Base-by-base conservation (phyloP, 92 coral and sea anemone species). In the Porites lobata region DNA sequence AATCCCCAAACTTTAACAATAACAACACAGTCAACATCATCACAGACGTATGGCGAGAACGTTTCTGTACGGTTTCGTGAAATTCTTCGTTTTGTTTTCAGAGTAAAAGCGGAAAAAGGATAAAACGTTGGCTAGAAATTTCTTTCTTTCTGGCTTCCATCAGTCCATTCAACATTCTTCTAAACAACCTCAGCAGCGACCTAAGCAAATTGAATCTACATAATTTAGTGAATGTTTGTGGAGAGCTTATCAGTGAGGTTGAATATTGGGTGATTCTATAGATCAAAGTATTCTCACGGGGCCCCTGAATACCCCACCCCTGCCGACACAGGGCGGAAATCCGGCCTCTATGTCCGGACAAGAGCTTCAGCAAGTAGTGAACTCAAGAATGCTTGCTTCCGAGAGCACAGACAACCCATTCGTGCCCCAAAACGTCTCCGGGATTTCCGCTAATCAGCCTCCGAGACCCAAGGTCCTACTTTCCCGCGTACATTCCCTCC, bases 141-240 rank as follows among this genome's bases (percentile, higher is more conserved):
- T 38, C 50, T 67, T 22, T 22, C 24, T 22, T 22, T 54, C 38
- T 47, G 87, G 8, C 77, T 1, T 56, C 69, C 19, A 86, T 96
- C 58, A 90, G 86, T 78, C 93, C 95, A 1, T 97, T 97, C 77
- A 82, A 83, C 9, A 72, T 76, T 52, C 92, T 97, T 50, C 84
- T 97, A 59, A 97, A 91, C 86, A 86, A 94, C 63, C 91, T 97
- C 65, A 95, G 99, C 89, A 81, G 96, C 79, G 92, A 94, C 18
- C 77, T 97, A 51, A 89, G 58, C 15, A 76, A 87, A 13, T 67
- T 80, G 20, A 91, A 97, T 77, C 81, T 97, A 2, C 91, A 88
- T 26, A 94, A 93, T 78, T 92, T 97, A 38, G 59, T 78, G 10
- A 91, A 97, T 50, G 85, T 97, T 18, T 92, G 94, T 29, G 86